Evolutionary conservation across 2,888 invertebrate genomes (phyloP).

Genomic region (Apocheima hispidaria): DNA sequence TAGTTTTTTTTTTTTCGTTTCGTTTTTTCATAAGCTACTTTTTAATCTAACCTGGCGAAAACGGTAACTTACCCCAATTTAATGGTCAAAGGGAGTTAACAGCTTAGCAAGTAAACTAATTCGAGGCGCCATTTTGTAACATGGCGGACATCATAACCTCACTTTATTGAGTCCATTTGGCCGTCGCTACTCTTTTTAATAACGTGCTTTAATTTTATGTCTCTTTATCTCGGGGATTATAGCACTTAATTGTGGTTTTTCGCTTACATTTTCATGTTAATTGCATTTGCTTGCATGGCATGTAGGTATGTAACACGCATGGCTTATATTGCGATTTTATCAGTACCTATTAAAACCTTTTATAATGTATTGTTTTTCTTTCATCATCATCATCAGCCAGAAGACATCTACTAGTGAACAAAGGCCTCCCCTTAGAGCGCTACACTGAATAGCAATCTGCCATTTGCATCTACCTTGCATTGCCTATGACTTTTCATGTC

Average conservation of each 20-base stretch:
- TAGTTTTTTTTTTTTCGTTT: conserved; percentile 26
- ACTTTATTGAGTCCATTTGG: conserved; percentile 79
- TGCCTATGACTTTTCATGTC: too few species aligned
- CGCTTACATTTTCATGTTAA: conserved; percentile 59
- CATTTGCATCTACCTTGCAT: too few species aligned
- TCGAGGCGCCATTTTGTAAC: conserved; percentile 70
- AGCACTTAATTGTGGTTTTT: conserved; percentile 73
- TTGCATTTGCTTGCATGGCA: conserved; percentile 15
- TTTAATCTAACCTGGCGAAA: conserved; percentile 50
- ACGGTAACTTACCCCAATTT: conserved; percentile 52
- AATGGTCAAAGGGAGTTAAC: conserved; percentile 50
- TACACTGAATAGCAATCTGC: too few species aligned
- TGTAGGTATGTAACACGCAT: conserved; percentile 10
- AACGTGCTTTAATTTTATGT: conserved; percentile 81
- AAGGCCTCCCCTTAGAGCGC: too few species aligned
- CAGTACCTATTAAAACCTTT: background rate
- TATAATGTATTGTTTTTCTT: too few species aligned
- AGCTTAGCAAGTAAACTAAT: conserved; percentile 64
- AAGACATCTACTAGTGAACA: too few species aligned
- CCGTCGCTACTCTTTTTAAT: conserved; percentile 79
- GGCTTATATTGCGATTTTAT: conserved; percentile 7
- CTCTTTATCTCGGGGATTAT: conserved; percentile 73
- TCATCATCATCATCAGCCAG: too few species aligned
- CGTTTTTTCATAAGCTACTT: conserved; percentile 36
- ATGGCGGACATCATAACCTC: conserved; percentile 73